Conservation (phyloP, 2,888 invertebrate genomes). For the Tipula confusa region DNA sequence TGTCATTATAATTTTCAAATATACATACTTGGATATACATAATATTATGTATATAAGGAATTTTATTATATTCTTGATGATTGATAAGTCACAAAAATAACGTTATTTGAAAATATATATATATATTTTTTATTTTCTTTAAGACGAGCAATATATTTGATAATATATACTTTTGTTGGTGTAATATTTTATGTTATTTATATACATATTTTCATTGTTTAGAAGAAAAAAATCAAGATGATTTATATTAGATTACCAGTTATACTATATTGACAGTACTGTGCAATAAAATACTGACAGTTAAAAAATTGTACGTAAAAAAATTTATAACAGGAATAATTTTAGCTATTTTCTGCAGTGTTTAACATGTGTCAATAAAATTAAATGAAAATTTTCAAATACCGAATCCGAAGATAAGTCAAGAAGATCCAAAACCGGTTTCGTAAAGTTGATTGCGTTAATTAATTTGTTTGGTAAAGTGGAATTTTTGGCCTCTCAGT, state of each 20-base stretch:
- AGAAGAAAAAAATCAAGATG: neutral
- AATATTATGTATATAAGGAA: neutral
- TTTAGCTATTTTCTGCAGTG: too few relatives aligned
- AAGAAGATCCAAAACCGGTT: too few relatives aligned
- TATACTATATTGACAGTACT: too few relatives aligned
- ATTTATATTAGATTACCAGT: conserved; percentile 25
- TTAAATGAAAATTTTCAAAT: too few relatives aligned
- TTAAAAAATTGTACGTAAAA: too few relatives aligned
- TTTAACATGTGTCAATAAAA: too few relatives aligned
- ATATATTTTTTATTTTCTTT: neutral
- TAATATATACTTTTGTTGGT: neutral
- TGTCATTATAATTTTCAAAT: conserved; percentile 14
- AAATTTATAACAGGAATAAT: too few relatives aligned
- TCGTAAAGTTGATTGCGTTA: too few relatives aligned
- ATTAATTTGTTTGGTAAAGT: too few relatives aligned
- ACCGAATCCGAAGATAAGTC: too few relatives aligned
- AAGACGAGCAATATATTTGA: conserved; percentile 3
- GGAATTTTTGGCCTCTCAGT: too few relatives aligned
- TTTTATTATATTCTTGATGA: neutral
- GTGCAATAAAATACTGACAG: too few relatives aligned
- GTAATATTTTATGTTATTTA: neutral
- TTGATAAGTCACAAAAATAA: conserved; percentile 6
- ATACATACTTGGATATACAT: neutral
- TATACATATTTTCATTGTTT: neutral
- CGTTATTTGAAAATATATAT: conserved; percentile 15